phyloP scores from a whole-genome alignment of 2,113 vertebrate species.

The Silurus glanis region DNA sequence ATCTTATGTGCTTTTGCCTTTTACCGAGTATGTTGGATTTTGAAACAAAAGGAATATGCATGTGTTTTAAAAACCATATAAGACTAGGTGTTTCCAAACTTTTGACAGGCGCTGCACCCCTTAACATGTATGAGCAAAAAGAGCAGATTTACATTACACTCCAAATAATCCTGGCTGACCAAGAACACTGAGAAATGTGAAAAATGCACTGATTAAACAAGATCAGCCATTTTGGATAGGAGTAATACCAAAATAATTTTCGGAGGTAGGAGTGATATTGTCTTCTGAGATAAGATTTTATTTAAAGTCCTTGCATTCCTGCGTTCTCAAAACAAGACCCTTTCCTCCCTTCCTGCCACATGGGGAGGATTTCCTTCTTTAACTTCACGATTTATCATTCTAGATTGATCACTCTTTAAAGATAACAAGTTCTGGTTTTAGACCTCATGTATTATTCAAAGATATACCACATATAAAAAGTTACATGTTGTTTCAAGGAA shows the following conservation, averaged over 20 bases:
- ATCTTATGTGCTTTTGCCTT: too few relatives aligned
- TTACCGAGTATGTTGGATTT: too few relatives aligned
- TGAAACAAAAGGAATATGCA: too few relatives aligned
- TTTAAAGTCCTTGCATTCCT: not conserved
- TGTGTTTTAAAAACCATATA: not conserved
- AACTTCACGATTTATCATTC: not conserved
- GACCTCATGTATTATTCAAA: not conserved
- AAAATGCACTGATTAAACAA: not conserved
- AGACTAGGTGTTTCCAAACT: too few relatives aligned
- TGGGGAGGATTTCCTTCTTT: not conserved
- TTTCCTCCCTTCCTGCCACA: not conserved
- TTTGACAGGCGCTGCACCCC: too few relatives aligned
- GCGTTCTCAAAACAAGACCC: not conserved
- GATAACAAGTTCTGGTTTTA: not conserved
- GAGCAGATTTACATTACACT: not conserved
- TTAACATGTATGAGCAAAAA: too few relatives aligned
- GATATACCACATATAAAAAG: not conserved
- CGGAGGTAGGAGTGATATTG: not conserved
- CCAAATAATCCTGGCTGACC: not conserved
- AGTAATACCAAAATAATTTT: not conserved
- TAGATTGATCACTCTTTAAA: not conserved
- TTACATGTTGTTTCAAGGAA: not conserved
- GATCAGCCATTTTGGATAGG: not conserved
- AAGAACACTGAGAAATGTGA: not conserved
- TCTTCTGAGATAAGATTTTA: not conserved